phyloP scores from a whole-genome alignment of 2,113 vertebrate species.

The Ptilorrhoa leucosticta region DNA sequence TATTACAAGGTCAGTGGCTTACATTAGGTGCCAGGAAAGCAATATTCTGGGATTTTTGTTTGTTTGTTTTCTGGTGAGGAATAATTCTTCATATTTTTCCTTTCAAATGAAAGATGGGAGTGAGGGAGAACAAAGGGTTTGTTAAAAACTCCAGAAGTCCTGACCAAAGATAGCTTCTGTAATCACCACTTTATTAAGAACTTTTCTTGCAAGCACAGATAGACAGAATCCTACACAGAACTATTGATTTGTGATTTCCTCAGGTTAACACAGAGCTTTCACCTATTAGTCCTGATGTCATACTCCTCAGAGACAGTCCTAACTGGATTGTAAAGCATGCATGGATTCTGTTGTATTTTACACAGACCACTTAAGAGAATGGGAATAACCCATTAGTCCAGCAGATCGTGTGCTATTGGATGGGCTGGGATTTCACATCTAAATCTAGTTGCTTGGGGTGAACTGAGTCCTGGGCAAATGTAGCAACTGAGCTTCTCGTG shows the following conservation, averaged over 20 bases:
- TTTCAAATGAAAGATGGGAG: background rate
- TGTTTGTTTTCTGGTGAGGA: background rate
- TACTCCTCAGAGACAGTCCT: background rate
- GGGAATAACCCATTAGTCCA: background rate
- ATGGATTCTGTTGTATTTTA: background rate
- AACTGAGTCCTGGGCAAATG: background rate
- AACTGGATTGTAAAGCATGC: background rate
- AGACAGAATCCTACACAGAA: background rate
- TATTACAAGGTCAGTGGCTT: slow-evolving; percentile 75
- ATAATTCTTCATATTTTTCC: background rate
- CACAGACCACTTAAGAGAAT: background rate
- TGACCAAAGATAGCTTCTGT: background rate
- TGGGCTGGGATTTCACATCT: background rate
- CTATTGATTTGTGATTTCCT: background rate
- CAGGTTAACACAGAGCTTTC: background rate
- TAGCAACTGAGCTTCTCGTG: background rate
- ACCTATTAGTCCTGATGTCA: background rate
- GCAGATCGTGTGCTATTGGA: background rate
- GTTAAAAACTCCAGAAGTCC: background rate
- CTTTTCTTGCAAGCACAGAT: background rate
- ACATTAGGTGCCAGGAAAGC: background rate
- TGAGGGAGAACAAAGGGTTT: background rate
- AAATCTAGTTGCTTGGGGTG: background rate
- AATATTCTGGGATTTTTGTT: background rate
- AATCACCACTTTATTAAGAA: background rate